Evolutionary conservation across 2,888 invertebrate species (phyloP), one percentile per base, ranked within the genome.

Genomic region (Eupithecia tripunctaria): DNA sequence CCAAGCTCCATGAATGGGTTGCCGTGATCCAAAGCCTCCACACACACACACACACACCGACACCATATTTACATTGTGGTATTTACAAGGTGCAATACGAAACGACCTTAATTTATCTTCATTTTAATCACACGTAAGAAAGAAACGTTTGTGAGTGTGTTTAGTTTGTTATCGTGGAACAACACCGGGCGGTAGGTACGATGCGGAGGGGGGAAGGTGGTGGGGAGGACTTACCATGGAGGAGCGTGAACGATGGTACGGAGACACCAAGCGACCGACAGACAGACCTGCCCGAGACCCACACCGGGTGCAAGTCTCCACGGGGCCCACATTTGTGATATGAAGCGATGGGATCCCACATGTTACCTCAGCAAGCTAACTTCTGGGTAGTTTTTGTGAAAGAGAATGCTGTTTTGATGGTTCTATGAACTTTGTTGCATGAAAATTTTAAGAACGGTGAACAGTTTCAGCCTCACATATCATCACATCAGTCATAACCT

Each of bases 81-180:
- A 67, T 78, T 73, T 75, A 72, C 74, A 69, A 15, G 68, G 71
- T 74, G 73, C 68, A 29, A 21, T 10, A 6, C 10, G 32, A 27
- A 15, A 29, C 59, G 59, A 27, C 21, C 27, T 59, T 27, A 4
- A 4, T 70, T n/a, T 21, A 51, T 21, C 41, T 32, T 70, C 63
- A 18, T 60, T 21, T 62, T n/a, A 15, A 71, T 70, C 59, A 43
- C 51, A 51, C 62, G 36, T 21, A 72, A 77, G 75, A 65, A 78
- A 27, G 15, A 15, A 74, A 76, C 78, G 76, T 70, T 73, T 77
- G 77, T 75, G 77, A 78, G 71, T 80, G 79, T 75, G 70, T 82
- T 84, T 82, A 85, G 81, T 84, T 77, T 72, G 84, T 84, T 84
- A 86, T 74, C 75, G 32, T 43, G 67, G 68, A 43, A n/a, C 2